Evolutionary conservation across 1,140 invertebrate genomes (phyloP), one percentile per base, ranked within the genome.

Genomic region (Meteorus sp.): DNA sequence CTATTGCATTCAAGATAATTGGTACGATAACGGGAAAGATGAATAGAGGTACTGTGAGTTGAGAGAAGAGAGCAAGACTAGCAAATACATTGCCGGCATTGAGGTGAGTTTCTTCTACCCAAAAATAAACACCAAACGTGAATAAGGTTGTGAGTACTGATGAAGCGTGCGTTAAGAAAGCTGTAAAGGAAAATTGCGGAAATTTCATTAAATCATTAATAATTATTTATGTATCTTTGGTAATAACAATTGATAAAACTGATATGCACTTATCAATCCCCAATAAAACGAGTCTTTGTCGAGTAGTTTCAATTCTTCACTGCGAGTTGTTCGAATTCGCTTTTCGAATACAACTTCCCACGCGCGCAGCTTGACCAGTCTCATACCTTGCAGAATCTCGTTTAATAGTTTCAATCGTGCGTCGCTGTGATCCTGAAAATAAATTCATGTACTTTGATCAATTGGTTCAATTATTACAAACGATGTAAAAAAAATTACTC

Each of bases 311-410:
- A 94, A 71, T 77, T 95, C 92, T 56, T 86, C 83, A 62, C 86
- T 77, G 52, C 92, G 80, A 1, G 88, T 80, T 39, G 79, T 74
- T 47, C 83, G 75, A 63, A 94, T 87, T 65, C 85, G 85, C 56
- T 86, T 75, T 15, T 85, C 79, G 68, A 91, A 93, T 1, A 88
- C 78, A 31, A 84, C 81, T 76, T 94, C 92, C 92, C 91, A 94
- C 9, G 88, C 89, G 69, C 89, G 86, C 2, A 94, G 78, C 69
- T 94, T 94, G 8, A 94, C 84, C 2, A 92, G 80, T 73, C 88
- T 88, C 13, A 94, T 92, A 4, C 90, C 90, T 70, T 92, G 87
- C 23, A 95, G 76, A 44, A 91, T 84, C 77, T 94, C 92, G 57
- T 89, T 90, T 33, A 90, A 87, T 71, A 87, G 85, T 43, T 86